Conservation (phyloP, 2,888 invertebrate species). For the Mimachlamys varia region DNA sequence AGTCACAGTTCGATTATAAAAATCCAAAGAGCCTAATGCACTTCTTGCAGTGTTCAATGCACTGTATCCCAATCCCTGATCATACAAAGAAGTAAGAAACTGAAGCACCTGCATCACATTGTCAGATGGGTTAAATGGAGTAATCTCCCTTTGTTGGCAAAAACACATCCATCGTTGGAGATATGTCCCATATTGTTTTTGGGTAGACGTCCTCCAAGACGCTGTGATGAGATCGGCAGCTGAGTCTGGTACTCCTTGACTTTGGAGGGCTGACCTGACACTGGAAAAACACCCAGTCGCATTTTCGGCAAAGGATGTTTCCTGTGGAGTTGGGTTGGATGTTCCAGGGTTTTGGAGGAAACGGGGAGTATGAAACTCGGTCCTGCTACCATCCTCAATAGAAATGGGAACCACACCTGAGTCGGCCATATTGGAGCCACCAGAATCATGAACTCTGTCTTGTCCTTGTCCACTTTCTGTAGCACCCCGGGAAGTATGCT, state of each 20-base stretch:
- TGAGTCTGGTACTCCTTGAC: neutral
- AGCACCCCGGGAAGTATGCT: conserved; percentile 49
- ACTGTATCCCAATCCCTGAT: neutral
- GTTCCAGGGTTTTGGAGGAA: neutral
- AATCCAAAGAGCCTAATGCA: neutral
- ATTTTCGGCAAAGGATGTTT: conserved; percentile 42
- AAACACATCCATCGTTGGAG: neutral
- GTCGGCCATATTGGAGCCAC: conserved; percentile 54
- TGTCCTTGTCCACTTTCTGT: conserved; percentile 50
- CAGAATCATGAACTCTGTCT: conserved; percentile 39
- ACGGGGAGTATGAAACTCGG: conserved; percentile 40
- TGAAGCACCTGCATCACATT: neutral
- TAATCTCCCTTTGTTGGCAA: neutral
- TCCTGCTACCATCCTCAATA: conserved; percentile 43
- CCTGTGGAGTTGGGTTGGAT: neutral
- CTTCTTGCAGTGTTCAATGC: neutral
- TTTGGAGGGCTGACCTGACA: too few relatives aligned
- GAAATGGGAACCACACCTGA: conserved; percentile 55
- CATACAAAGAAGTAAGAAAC: neutral
- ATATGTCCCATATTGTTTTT: conserved; percentile 53
- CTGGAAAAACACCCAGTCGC: too few relatives aligned
- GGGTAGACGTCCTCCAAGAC: neutral
- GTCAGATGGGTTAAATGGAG: neutral
- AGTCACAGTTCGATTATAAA: neutral
- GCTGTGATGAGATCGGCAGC: neutral